Evolutionary conservation across 2,797 vertebrate species (phyloP).

Genomic region (Pseudotriccus pelzelni): DNA sequence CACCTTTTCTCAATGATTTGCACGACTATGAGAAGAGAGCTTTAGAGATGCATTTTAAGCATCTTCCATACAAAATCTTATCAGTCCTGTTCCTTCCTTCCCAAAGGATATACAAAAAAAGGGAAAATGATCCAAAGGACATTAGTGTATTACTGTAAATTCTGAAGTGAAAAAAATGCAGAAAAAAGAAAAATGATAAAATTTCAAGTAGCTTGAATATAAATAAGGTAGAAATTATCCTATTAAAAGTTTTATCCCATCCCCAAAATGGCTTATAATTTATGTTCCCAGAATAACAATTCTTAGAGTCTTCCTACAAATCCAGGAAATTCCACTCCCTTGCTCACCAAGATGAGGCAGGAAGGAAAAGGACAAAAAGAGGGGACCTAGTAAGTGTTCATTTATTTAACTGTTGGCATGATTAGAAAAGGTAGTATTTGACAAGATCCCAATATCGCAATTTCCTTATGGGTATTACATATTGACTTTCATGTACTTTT

Average conservation of each 20-base stretch:
- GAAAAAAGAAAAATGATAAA: background rate
- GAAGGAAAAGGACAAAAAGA: background rate
- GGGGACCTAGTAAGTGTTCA: background rate
- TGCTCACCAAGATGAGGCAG: background rate
- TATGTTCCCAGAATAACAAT: background rate
- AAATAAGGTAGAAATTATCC: background rate
- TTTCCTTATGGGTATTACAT: background rate
- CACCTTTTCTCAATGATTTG: background rate
- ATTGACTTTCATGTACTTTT: background rate
- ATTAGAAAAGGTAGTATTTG: background rate
- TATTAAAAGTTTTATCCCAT: background rate
- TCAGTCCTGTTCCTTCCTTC: background rate
- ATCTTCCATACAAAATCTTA: background rate
- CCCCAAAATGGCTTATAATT: constrained; percentile 26
- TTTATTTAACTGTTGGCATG: background rate
- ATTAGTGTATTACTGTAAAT: constrained; percentile 1
- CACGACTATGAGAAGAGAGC: background rate
- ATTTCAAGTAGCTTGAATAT: background rate
- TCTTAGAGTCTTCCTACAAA: background rate
- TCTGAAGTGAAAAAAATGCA: background rate
- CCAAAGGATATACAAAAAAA: background rate
- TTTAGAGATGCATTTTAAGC: background rate
- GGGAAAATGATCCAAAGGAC: background rate
- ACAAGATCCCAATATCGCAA: background rate
- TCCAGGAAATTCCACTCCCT: background rate